Evolutionary conservation across 2,888 invertebrate genomes (phyloP).

Genomic region (Sympetrum striolatum): DNA sequence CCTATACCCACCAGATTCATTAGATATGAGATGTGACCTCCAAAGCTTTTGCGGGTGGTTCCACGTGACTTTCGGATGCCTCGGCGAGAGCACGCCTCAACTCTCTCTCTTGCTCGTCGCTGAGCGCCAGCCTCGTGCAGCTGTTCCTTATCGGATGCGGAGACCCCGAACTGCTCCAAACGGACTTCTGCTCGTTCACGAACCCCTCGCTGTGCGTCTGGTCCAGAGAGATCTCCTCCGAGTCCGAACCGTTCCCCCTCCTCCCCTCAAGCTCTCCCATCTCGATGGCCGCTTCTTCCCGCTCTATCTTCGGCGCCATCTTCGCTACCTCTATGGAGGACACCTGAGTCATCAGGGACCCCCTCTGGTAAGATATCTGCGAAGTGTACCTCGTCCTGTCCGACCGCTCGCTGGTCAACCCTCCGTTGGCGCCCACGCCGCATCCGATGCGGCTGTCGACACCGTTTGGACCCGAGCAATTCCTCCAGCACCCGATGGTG

Average conservation of each 20-base stretch:
- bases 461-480: constrained; percentile 50
- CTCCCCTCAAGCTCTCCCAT: neutral
- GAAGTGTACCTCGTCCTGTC: neutral
- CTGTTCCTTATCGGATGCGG: constrained; percentile 49
- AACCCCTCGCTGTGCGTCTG: neutral
- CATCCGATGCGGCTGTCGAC: constrained; percentile 50
- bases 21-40: neutral
- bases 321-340: constrained; percentile 56
- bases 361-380: constrained; percentile 51
- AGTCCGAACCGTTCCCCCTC: neutral
- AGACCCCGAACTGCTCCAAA: constrained; percentile 45
- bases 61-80: neutral
- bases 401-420: constrained; percentile 49
- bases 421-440: constrained; percentile 50
- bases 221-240: neutral
- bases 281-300: neutral
- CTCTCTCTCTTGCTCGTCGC: constrained; percentile 47
- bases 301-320: neutral
- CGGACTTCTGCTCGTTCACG: neutral
- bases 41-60: neutral
- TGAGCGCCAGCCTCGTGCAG: constrained; percentile 47
- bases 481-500: constrained; percentile 1
- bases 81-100: constrained; percentile 46
- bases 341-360: constrained; percentile 58
- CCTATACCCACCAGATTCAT: neutral